Percentiles rank a stretch among this genome's conserved stretches.
phyloP scores from a whole-genome alignment of 1,140 invertebrate species.

The Penaeus vannamei region DNA sequence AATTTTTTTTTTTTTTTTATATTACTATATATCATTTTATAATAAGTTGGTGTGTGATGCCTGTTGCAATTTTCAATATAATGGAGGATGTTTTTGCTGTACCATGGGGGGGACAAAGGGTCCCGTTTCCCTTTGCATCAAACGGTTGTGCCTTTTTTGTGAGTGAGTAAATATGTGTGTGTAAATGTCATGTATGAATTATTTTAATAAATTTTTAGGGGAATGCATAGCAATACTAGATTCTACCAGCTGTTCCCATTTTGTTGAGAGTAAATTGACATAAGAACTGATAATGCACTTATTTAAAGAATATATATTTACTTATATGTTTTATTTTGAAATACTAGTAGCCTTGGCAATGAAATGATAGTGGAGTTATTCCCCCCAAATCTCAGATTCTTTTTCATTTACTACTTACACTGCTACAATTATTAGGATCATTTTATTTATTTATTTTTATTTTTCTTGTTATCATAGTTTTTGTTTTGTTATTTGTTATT shows the following conservation, averaged over 20 bases:
- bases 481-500: too few species aligned
- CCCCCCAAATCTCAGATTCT: too few species aligned
- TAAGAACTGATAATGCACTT: too few species aligned
- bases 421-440: too few species aligned
- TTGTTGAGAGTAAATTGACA: too few species aligned
- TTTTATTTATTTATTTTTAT: too few species aligned
- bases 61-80: not conserved
- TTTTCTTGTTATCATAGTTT: too few species aligned
- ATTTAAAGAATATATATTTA: too few species aligned
- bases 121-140: slow-evolving; percentile 43
- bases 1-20: slow-evolving; percentile 17
- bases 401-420: too few species aligned
- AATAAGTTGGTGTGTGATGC: not conserved
- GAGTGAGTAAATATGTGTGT: slow-evolving; percentile 37
- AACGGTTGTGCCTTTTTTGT: slow-evolving; percentile 51
- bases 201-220: not conserved
- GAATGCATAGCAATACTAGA: slow-evolving; percentile 18
- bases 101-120: not conserved
- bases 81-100: slow-evolving; percentile 6
- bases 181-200: not conserved
- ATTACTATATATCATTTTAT: not conserved
- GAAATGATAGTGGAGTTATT: too few species aligned
- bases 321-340: too few species aligned
- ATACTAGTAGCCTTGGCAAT: too few species aligned
- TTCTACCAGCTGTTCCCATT: not conserved